Evolutionary conservation across 2,888 invertebrate genomes (phyloP), one percentile per base, ranked within the genome.

Genomic region (Caenorhabditis sp.): DNA sequence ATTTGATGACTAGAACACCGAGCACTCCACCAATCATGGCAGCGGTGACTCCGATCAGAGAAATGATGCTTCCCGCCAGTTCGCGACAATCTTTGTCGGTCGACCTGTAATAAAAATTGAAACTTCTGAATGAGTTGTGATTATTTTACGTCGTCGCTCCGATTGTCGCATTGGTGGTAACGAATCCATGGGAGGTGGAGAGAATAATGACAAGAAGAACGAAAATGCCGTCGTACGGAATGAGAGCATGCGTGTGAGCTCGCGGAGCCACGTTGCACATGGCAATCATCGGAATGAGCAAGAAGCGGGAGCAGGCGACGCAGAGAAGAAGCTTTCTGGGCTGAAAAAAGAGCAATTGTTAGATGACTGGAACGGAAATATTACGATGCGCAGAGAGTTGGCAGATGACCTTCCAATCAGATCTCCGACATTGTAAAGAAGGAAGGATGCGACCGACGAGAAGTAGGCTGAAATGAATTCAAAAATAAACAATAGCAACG

Each of bases 381-480:
- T 45, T 27, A 82, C 83, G 50, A 84, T 43, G 13, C 59, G 32
- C 8, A 81, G 41, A 7, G 63, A 46, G 15, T 65, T 72, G 4
- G 79, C 80, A 22, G 72, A 55, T 2, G 78, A 46, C 46, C 84
- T 26, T 4, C 84, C 84, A 13, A 80, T 48, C 24, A 72, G 55
- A 53, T 84, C 84, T 11, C 80, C 76, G n/a, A 71, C 37, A 35
- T 82, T 83, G 75, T 79, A 84, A 22, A 81, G 72, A 11, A 84
- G 74, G 45, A 84, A 84, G 17, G 81, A 81, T 55, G 73, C 79
- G 22, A 84, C 71, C 0, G 82, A 63, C 1, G 83, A 75, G 77
- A 84, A 84, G 43, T 83, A 84, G 2, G 71, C 83, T 83, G 55
- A 45, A 79, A n/a, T n/a, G n/a, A n/a, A n/a, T n/a, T n/a, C n/a